Evolutionary conservation across 2,888 invertebrate species (phyloP).

Genomic region (Ophion ellenae): DNA sequence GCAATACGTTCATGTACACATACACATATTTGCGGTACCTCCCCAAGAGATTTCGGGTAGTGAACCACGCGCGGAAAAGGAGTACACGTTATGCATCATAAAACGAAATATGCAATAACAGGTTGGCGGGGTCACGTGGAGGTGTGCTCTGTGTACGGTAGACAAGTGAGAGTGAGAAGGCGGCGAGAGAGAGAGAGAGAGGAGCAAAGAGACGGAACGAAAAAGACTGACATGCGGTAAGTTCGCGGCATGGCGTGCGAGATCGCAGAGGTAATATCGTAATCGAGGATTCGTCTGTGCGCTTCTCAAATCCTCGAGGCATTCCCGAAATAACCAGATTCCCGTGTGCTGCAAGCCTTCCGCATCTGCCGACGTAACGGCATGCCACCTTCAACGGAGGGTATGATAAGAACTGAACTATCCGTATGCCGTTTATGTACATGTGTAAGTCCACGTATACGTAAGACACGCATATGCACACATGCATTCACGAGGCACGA

Average conservation of each 20-base stretch:
- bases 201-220: conserved; percentile 9
- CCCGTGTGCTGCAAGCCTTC: conserved; percentile 36
- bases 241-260: conserved; percentile 50
- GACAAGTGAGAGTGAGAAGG: background rate
- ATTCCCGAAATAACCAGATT: conserved; percentile 64
- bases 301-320: conserved; percentile 63
- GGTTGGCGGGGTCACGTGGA: conserved; percentile 68
- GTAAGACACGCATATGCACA: conserved; percentile 32
- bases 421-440: conserved; percentile 16
- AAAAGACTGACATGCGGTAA: conserved; percentile 34
- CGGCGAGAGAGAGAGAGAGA: background rate
- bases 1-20: conserved; percentile 7
- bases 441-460: background rate
- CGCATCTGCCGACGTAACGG: conserved; percentile 31
- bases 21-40: conserved; percentile 38
- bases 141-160: conserved; percentile 16
- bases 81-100: conserved; percentile 73
- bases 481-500: conserved; percentile 68
- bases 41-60: conserved; percentile 58
- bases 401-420: conserved; percentile 37
- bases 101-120: conserved; percentile 78
- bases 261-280: conserved; percentile 65
- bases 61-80: conserved; percentile 64
- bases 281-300: conserved; percentile 66
- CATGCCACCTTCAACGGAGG: conserved; percentile 12